Base-by-base conservation (phyloP, 1,140 invertebrate species). In the Diprion similis region DNA sequence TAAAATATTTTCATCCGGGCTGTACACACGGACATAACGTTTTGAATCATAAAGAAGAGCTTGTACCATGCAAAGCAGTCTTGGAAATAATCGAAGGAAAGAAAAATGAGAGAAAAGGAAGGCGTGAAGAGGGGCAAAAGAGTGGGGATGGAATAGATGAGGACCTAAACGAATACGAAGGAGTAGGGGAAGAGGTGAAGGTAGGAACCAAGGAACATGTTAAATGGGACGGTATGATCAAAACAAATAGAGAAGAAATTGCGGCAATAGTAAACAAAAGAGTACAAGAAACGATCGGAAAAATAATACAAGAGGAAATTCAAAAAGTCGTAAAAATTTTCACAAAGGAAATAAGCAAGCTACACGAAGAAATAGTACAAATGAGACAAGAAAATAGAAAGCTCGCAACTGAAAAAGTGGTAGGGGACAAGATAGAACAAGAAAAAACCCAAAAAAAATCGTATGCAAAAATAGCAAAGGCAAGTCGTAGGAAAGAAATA, bases 1-100 rank as follows among this genome's bases (percentile, higher is more conserved):
- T 73, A 6, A 73, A 70, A 51, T 13, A 48, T 37, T 73, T 70
- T 64, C 72, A 73, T 37, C 72, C 66, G 24, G 72, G 47, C 8
- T 73, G 72, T 37, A 46, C 46, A 37, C 13, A 37, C 1, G n/a
- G 18, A 10, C 72, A 73, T 70, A 73, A 70, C 37, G 18, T 64
- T 47, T 69, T 51, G 15, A 59, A 73, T 37, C 64, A 17, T 59
- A 37, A 64, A 10, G 68, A 70, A 51, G 10, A 69, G 51, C 48
- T 73, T 7, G 51, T 73, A 18, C 66, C 47, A 66, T 73, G 72
- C 64, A 48, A 24, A 2, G 72, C 15, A 17, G 37, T 24, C n/a
- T 51, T 73, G 1, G 67, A 73, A 51, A 48, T 64, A n/a, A 65
- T 37, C 17, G 17, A 15, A 8, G 19, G 9, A 72, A 46, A 70